phyloP scores from a whole-genome alignment of 35 echinoderm and acorn worm species.

The Patiria miniata region DNA sequence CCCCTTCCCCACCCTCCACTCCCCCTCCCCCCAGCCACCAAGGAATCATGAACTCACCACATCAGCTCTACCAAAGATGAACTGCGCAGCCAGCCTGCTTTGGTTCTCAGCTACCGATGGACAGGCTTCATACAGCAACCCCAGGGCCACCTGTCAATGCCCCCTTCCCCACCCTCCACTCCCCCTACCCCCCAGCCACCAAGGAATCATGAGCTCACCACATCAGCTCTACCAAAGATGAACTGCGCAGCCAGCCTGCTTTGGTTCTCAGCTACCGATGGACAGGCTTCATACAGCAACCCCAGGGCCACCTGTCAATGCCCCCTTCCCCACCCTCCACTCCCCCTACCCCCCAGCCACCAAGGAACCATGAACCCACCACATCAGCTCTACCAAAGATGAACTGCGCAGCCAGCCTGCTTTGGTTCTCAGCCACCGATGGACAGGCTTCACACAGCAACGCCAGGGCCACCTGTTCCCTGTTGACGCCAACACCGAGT shows the following conservation, averaged over 20 bases:
- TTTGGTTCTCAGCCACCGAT: slow-evolving; percentile 43
- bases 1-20: too few relatives aligned
- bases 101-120: slow-evolving; percentile 39
- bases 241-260: slow-evolving; percentile 69
- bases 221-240: slow-evolving; percentile 58
- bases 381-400: slow-evolving; percentile 64
- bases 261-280: slow-evolving; percentile 39
- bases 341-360: too few relatives aligned
- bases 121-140: slow-evolving; percentile 49
- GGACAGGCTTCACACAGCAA: slow-evolving; percentile 56
- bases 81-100: slow-evolving; percentile 61
- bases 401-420: slow-evolving; percentile 64
- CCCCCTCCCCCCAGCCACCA: too few relatives aligned
- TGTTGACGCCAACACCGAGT: slow-evolving; percentile 27
- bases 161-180: too few relatives aligned
- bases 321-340: too few relatives aligned
- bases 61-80: slow-evolving; percentile 62
- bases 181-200: too few relatives aligned
- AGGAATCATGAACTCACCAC: too few relatives aligned
- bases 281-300: slow-evolving; percentile 51
- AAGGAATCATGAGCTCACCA: slow-evolving; percentile 46
- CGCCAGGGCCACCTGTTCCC: slow-evolving; percentile 31
- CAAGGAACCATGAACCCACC: slow-evolving; percentile 31
- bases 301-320: slow-evolving; percentile 29
- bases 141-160: slow-evolving; percentile 20